A percentile compares a stretch with the other conserved stretches of the same genome.
phyloP scores from a whole-genome alignment of 2,888 invertebrate genomes.

The Brachypterus glaber region DNA sequence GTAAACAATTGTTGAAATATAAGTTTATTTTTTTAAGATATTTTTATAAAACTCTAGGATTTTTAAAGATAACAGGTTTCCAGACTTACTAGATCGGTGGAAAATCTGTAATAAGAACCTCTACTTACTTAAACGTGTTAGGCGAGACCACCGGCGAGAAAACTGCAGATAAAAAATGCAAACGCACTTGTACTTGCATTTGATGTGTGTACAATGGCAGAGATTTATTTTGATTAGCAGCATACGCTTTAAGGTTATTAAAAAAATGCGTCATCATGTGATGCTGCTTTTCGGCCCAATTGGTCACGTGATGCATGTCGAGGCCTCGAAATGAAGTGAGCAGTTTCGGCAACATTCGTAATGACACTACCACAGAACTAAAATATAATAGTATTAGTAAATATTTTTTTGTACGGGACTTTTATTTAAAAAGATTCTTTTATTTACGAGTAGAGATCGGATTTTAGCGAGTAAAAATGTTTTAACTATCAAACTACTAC shows the following conservation, averaged over 20 bases:
- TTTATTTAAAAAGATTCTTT: too few relatives aligned
- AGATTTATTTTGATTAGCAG: constrained; percentile 37
- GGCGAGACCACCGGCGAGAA: constrained; percentile 87
- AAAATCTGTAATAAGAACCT: too few relatives aligned
- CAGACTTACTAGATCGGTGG: too few relatives aligned
- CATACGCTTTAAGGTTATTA: constrained; percentile 72
- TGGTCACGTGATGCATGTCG: constrained; percentile 79
- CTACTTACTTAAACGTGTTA: constrained; percentile 64
- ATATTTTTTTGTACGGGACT: too few relatives aligned
- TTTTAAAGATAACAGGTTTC: too few relatives aligned
- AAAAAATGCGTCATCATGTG: constrained; percentile 91
- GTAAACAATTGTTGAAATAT: too few relatives aligned
- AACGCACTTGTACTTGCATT: constrained; percentile 81
- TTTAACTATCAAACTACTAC: too few relatives aligned
- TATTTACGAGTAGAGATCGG: too few relatives aligned
- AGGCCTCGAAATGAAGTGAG: constrained; percentile 79
- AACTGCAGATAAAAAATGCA: constrained; percentile 86
- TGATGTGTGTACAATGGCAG: constrained; percentile 59
- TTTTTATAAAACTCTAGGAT: too few relatives aligned
- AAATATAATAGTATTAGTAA: too few relatives aligned
- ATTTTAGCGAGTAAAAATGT: too few relatives aligned
- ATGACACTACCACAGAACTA: constrained; percentile 81
- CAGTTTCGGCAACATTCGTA: constrained; percentile 79
- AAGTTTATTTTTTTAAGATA: too few relatives aligned
- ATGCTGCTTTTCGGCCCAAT: constrained; percentile 89